These are phyloP conservation scores for Acholoe squamosa DNA, from an alignment of 2,888 invertebrate genomes.

Conservation along the genomic window DNA sequence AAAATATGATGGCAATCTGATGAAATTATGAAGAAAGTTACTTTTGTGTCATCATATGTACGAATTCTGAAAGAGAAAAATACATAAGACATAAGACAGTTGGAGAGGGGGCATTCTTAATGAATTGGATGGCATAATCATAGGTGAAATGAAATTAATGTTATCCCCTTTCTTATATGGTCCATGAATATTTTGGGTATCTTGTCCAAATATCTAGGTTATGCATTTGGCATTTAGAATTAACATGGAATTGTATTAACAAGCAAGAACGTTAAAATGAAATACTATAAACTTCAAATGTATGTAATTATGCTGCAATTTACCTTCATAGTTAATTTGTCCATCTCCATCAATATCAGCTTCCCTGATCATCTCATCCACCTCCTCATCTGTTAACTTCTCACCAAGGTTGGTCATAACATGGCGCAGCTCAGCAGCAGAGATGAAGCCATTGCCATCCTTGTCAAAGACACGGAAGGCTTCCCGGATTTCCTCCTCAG, in stretches of 20 bases:
- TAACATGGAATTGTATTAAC: background rate
- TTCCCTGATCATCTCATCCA: slow-evolving; percentile 54
- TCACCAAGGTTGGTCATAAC: slow-evolving; percentile 54
- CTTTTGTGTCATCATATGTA: slow-evolving; percentile 26
- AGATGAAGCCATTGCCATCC: slow-evolving; percentile 56
- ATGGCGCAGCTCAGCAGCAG: slow-evolving; percentile 41
- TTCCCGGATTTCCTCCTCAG: slow-evolving; percentile 48
- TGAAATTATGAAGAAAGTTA: background rate
- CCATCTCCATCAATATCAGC: slow-evolving; percentile 57
- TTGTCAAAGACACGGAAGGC: slow-evolving; percentile 56
- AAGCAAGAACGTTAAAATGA: background rate
- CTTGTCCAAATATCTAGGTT: background rate
- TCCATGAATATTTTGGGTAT: too few species aligned
- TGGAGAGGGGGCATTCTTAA: too few species aligned
- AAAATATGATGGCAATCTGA: background rate
- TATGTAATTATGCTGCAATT: background rate
- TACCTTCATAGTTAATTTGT: slow-evolving; percentile 57
- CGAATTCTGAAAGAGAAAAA: slow-evolving; percentile 31
- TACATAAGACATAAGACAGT: background rate
- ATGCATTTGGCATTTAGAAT: background rate
- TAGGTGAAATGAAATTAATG: too few species aligned
- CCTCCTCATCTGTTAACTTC: slow-evolving; percentile 59
- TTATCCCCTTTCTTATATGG: too few species aligned
- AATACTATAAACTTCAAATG: background rate
- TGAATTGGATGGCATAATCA: too few species aligned